phyloP scores from a whole-genome alignment of 2,888 invertebrate species.

The Micoletzkya japonica region DNA sequence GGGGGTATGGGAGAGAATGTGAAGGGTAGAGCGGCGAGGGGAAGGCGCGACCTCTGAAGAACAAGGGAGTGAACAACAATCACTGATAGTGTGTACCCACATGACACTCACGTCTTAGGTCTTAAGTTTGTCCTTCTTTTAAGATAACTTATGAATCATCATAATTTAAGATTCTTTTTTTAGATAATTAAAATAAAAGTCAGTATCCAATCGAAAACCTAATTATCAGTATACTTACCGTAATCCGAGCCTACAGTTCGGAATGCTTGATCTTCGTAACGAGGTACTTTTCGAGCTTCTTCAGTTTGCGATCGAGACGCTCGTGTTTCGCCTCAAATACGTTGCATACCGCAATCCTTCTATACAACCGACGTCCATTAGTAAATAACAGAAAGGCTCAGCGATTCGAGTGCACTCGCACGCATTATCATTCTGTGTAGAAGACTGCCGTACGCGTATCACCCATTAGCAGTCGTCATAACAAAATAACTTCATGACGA shows the following conservation, averaged over 20 bases:
- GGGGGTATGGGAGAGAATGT: neutral
- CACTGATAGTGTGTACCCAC: neutral
- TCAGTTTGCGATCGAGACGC: slow-evolving; percentile 41
- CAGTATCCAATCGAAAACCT: too few relatives aligned
- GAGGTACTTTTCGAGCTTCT: slow-evolving; percentile 52
- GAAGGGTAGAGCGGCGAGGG: neutral
- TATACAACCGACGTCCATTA: neutral
- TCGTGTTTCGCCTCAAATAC: slow-evolving; percentile 35
- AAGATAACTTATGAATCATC: too few relatives aligned
- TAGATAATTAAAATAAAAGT: too few relatives aligned
- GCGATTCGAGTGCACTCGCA: too few relatives aligned
- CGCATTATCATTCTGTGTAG: too few relatives aligned
- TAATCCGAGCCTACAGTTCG: slow-evolving; percentile 33
- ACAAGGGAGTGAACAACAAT: neutral
- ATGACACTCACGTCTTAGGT: neutral
- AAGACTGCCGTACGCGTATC: too few relatives aligned
- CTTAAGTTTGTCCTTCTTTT: neutral
- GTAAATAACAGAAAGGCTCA: too few relatives aligned
- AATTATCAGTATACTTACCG: neutral
- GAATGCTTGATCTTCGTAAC: slow-evolving; percentile 45
- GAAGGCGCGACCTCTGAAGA: neutral
- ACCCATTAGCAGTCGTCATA: too few relatives aligned
- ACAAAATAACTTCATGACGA: too few relatives aligned
- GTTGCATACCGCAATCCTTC: too few relatives aligned
- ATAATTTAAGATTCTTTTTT: too few relatives aligned